A percentile compares a stretch with the other conserved stretches of the same genome.
phyloP scores from a whole-genome alignment of 2,113 vertebrate genomes.

The Hemibagrus wyckioides region DNA sequence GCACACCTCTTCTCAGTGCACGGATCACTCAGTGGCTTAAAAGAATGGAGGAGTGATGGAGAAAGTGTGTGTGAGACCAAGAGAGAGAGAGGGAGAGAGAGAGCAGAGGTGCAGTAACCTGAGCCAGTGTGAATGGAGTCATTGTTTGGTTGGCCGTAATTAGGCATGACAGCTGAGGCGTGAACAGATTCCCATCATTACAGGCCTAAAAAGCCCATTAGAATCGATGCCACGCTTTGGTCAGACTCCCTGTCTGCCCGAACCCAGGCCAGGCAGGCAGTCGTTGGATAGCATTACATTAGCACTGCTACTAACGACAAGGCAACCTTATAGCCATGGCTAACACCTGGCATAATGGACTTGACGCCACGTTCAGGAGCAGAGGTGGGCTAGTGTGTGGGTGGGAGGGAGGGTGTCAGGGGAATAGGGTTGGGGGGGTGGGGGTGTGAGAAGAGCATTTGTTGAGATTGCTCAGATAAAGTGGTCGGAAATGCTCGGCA shows the following conservation, averaged over 20 bases:
- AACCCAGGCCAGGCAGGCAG: conserved; percentile 63
- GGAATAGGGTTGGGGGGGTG: conserved; percentile 38
- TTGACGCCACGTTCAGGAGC: conserved; percentile 75
- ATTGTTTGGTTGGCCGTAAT: conserved; percentile 82
- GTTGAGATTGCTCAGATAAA: conserved; percentile 44
- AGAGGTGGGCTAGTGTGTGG: conserved; percentile 52
- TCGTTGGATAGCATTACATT: conserved; percentile 86
- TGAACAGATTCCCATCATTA: conserved; percentile 94
- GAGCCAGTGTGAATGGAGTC: conserved; percentile 80
- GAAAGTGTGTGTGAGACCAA: conserved; percentile 53
- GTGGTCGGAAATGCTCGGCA: conserved; percentile 23
- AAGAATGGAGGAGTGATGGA: conserved; percentile 50
- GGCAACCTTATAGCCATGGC: conserved; percentile 68
- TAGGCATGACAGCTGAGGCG: conserved; percentile 83
- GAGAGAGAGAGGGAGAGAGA: conserved; percentile 29
- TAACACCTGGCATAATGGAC: conserved; percentile 80
- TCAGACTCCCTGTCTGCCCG: conserved; percentile 87
- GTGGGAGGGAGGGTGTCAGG: conserved; percentile 16
- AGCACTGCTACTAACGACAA: conserved; percentile 65
- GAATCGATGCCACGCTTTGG: conserved; percentile 87
- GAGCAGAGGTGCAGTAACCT: conserved; percentile 66
- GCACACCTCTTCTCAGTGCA: conserved; percentile 30
- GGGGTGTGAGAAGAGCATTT: conserved; percentile 36
- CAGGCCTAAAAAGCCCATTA: conserved; percentile 86
- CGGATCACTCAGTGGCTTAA: conserved; percentile 52